Conservation (phyloP, 2,888 invertebrate genomes). For the Tachina fera region DNA sequence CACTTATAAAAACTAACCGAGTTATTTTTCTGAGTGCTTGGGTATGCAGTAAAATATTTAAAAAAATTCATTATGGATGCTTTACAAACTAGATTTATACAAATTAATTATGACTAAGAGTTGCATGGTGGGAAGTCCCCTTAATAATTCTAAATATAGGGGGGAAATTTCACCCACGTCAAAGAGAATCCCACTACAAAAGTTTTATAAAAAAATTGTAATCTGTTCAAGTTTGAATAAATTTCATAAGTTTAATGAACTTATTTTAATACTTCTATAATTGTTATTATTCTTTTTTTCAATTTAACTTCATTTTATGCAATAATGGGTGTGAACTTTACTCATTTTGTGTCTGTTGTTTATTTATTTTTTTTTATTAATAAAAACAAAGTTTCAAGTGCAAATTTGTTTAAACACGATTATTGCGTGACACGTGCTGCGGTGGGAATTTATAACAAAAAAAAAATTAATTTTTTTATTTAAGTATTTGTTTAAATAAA, state of each 20-base stretch:
- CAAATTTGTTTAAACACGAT: slow-evolving; percentile 53
- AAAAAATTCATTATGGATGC: not conserved
- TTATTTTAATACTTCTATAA: not conserved
- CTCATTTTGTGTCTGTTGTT: not conserved
- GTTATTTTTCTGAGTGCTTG: slow-evolving; percentile 1
- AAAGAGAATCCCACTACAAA: no score
- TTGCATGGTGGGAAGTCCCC: slow-evolving; percentile 7
- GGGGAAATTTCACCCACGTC: not conserved
- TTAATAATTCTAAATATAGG: not conserved
- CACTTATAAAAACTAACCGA: not conserved
- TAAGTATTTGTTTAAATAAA: slow-evolving; percentile 34
- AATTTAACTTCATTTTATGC: slow-evolving; percentile 7
- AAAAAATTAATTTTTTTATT: not conserved
- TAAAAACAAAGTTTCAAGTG: slow-evolving; percentile 38
- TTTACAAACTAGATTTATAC: not conserved
- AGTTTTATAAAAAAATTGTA: not conserved
- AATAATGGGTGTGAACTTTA: slow-evolving; percentile 26
- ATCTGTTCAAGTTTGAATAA: not conserved
- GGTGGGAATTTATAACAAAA: slow-evolving; percentile 51
- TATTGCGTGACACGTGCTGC: slow-evolving; percentile 71
- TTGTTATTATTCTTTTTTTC: not conserved
- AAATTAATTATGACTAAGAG: slow-evolving; percentile 8
- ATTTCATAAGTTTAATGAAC: slow-evolving; percentile 53
- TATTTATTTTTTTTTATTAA: slow-evolving; percentile 5
- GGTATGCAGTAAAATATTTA: not conserved